Base-by-base conservation (phyloP, 2,113 vertebrate genomes). In the Garra rufa region DNA sequence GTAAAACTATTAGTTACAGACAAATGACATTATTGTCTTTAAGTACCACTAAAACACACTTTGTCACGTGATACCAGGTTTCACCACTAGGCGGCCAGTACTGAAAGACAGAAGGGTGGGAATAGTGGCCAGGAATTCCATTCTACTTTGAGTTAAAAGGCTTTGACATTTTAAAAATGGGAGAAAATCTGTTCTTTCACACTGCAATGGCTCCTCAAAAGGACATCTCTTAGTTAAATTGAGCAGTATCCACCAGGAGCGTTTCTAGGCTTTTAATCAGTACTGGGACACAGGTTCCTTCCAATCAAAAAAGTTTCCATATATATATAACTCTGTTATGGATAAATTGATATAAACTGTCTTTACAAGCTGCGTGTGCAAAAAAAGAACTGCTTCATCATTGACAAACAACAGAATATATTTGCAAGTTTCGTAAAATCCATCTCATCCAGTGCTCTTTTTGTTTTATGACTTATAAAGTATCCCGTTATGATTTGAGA, bases 71-170 rank as follows among this genome's bases (percentile, higher is more conserved):
- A 10, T 76, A n/a, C 48, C 6, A 10, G 2, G 43, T 17, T 21
- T 2, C 0, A 48, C 80, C 88, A 88, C 88, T 85, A 87, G 88
- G 38, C 17, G 83, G 87, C 34, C 46, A 38, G 70, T 55, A 30
- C 34, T 67, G 38, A 70, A 59, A 57, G 43, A 41, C 63, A 81
- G 55, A 43, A 28, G 21, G 14, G 10, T 63, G 44, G 83, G 61
- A 83, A 41, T 76, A 52, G 73, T 63, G 43, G 48, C 28, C 9
- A 41, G 24, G 57, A 83, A 86, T 85, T 88, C 76, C 78, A 79
- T 70, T 15, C 55, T 52, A 19, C 50, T 67, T 75, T 55, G 79
- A 83, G 75, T 63, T 76, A 75, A 82, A 78, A 85, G 26, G 52
- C 61, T 85, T 73, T 81, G 76, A 71, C 81, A 83, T 83, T 83